Conservation (phyloP, 2,113 vertebrate species). For the Reinhardtius hippoglossoides region DNA sequence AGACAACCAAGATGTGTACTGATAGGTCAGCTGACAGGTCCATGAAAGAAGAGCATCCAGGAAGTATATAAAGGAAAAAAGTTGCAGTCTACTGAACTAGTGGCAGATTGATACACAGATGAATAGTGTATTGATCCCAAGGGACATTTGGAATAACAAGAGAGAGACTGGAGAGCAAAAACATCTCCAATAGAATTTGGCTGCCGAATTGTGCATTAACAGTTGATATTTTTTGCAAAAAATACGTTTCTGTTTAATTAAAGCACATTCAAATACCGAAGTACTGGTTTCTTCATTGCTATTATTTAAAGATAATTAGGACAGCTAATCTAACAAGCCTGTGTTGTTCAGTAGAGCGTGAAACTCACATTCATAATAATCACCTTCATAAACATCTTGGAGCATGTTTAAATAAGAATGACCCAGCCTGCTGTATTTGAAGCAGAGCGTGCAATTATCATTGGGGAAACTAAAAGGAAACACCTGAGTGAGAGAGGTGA, state of each 20-base stretch:
- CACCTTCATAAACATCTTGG: constrained; percentile 7
- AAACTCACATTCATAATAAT: constrained; percentile 37
- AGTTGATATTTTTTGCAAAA: background rate
- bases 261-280: no score
- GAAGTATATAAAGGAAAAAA: background rate
- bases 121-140: background rate
- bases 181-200: no score
- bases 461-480: background rate
- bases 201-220: no score
- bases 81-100: background rate
- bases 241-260: no score
- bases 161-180: no score
- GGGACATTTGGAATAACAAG: no score
- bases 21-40: background rate
- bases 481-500: constrained; percentile 17
- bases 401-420: background rate
- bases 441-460: constrained; percentile 25
- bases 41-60: background rate
- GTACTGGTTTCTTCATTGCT: no score
- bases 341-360: constrained; percentile 7
- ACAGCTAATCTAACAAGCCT: background rate
- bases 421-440: no score
- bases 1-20: background rate
- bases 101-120: background rate
- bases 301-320: background rate